phyloP scores from a whole-genome alignment of 1,140 invertebrate genomes.

The Tetragonula clypearis region DNA sequence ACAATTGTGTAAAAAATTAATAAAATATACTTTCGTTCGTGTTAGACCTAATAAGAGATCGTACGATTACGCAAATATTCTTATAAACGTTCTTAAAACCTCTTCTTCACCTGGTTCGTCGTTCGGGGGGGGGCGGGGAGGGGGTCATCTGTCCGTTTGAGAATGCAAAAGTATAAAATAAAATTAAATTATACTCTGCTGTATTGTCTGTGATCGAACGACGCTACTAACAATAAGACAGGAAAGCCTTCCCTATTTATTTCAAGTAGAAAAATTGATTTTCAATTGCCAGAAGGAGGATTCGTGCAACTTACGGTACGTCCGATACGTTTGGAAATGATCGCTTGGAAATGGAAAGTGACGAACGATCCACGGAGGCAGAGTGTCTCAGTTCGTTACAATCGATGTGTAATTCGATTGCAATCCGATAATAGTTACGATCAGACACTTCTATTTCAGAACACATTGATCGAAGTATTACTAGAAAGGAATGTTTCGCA shows the following conservation, averaged over 20 bases:
- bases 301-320: not conserved
- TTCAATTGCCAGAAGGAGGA: not conserved
- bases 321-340: constrained; percentile 9
- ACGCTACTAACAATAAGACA: no score
- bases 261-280: not conserved
- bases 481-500: not conserved
- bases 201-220: no score
- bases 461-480: constrained; percentile 19
- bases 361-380: not conserved
- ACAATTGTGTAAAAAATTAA: not conserved
- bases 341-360: not conserved
- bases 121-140: no score
- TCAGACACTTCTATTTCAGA: constrained; percentile 1
- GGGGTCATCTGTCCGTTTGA: not conserved
- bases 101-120: no score
- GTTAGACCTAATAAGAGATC: no score
- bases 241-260: not conserved
- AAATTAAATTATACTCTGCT: not conserved
- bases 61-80: not conserved
- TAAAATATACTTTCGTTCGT: no score
- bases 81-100: not conserved
- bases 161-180: no score
- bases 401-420: not conserved
- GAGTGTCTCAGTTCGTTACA: not conserved
- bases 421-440: not conserved